Percentiles rank a stretch among this genome's conserved stretches.
These are phyloP conservation scores for Lepidocyrtinus sp. DNA, from an alignment of 2,888 invertebrate species.

Conservation along the genomic window DNA sequence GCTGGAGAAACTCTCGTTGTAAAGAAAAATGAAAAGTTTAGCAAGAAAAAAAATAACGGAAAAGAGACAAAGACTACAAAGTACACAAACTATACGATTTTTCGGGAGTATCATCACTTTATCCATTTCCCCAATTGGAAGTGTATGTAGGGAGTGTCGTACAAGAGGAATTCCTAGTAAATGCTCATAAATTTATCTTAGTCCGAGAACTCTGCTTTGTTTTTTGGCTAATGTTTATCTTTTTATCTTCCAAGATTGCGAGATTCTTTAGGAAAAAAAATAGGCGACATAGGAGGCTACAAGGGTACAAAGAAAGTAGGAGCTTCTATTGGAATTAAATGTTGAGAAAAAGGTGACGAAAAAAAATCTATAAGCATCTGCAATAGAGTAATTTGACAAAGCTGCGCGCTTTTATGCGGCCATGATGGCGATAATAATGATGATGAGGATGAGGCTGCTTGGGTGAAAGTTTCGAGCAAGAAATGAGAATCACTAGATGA, in stretches of 20 bases:
- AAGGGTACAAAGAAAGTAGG: constrained; percentile 9
- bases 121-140: too few species aligned
- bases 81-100: too few species aligned
- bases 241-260: constrained; percentile 7
- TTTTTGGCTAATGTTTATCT: constrained; percentile 1
- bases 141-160: too few species aligned
- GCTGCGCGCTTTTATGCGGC: constrained; percentile 18
- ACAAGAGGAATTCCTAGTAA: too few species aligned
- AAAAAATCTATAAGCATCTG: constrained; percentile 37
- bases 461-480: not conserved
- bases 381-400: constrained; percentile 44
- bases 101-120: too few species aligned
- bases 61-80: too few species aligned
- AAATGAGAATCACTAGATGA: constrained; percentile 18
- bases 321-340: constrained; percentile 7
- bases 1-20: not conserved
- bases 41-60: too few species aligned
- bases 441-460: constrained; percentile 20
- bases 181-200: not conserved
- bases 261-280: not conserved
- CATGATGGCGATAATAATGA: constrained; percentile 19
- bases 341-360: constrained; percentile 42
- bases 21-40: too few species aligned
- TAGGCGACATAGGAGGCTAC: not conserved
- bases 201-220: not conserved